Evolutionary conservation across 2,888 invertebrate species (phyloP).

Genomic region (Campoplex nolae): DNA sequence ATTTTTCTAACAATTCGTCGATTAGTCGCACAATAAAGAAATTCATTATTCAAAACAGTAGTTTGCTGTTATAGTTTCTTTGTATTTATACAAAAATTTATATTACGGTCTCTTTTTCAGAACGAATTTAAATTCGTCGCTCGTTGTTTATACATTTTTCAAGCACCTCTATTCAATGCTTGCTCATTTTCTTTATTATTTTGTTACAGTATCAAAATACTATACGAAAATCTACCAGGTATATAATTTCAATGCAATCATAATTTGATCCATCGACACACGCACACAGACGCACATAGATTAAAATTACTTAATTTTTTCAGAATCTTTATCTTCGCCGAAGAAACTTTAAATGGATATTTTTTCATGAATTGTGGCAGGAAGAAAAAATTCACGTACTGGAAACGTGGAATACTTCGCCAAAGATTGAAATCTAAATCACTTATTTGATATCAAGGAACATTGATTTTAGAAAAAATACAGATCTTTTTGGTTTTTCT

Average conservation of each 20-base stretch:
- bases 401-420: background rate
- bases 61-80: conserved; percentile 27
- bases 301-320: background rate
- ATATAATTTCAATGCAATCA: conserved; percentile 55
- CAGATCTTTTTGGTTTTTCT: background rate
- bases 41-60: conserved; percentile 54
- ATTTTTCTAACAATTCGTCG: conserved; percentile 47
- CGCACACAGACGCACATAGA: background rate
- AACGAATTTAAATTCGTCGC: conserved; percentile 11
- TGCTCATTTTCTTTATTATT: conserved; percentile 50
- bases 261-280: background rate
- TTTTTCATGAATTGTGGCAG: background rate
- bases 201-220: conserved; percentile 75
- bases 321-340: background rate
- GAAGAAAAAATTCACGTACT: background rate
- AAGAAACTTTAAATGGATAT: background rate
- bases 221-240: conserved; percentile 73
- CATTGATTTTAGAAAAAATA: background rate
- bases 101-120: conserved; percentile 36
- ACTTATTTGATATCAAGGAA: background rate
- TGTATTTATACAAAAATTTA: conserved; percentile 51
- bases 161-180: conserved; percentile 18
- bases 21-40: conserved; percentile 67
- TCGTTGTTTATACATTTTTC: background rate
- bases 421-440: background rate